phyloP scores from a whole-genome alignment of 1,140 invertebrate species.

The Stegodyphus dumicola region DNA sequence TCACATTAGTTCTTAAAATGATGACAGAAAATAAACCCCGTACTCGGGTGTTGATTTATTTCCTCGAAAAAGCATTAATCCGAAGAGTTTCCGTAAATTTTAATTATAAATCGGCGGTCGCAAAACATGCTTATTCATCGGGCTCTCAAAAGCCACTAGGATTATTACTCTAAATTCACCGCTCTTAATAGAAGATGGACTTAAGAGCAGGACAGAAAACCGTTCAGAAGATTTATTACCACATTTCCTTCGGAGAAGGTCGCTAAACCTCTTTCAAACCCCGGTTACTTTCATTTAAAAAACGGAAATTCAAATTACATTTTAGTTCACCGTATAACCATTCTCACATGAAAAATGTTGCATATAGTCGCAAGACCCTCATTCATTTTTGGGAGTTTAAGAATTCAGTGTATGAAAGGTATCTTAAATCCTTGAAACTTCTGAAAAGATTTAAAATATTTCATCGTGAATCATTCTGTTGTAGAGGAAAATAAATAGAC shows the following conservation, averaged over 20 bases:
- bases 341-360: constrained; percentile 2
- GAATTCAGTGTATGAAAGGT: too few species aligned
- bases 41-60: background rate
- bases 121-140: background rate
- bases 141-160: background rate
- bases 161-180: background rate
- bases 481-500: too few species aligned
- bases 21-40: background rate
- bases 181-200: background rate
- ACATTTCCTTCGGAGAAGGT: background rate
- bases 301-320: background rate
- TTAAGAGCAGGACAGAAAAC: background rate
- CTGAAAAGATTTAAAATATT: too few species aligned
- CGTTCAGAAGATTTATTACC: constrained; percentile 7
- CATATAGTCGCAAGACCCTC: background rate
- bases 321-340: background rate
- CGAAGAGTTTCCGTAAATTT: background rate
- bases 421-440: too few species aligned
- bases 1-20: background rate
- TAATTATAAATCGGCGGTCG: constrained; percentile 1
- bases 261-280: constrained; percentile 5
- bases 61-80: background rate
- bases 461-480: too few species aligned
- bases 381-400: background rate
- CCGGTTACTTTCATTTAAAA: constrained; percentile 2